phyloP scores from a whole-genome alignment of 2,113 vertebrate species.

The Leucopsar rothschildi region DNA sequence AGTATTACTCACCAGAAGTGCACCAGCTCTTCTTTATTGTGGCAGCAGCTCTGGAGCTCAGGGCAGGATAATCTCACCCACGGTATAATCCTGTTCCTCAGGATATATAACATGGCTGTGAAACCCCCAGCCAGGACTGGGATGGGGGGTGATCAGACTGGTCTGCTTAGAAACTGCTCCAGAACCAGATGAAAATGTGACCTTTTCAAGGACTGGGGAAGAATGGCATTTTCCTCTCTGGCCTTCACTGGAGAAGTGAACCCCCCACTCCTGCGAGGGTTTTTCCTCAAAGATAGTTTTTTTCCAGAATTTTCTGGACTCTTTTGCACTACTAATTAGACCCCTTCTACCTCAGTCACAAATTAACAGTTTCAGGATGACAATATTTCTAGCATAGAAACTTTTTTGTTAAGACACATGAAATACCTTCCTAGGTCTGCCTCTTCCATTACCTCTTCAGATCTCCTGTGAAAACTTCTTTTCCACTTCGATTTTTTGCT shows the following conservation, averaged over 20 bases:
- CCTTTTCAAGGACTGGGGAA: neutral
- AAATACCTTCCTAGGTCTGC: neutral
- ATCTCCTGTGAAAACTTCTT: neutral
- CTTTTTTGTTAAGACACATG: neutral
- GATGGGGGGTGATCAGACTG: fast-evolving
- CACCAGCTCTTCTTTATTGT: neutral
- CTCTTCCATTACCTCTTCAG: neutral
- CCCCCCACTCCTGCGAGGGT: too few relatives aligned
- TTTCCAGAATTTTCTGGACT: neutral
- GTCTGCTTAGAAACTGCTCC: neutral
- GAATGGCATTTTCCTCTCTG: neutral
- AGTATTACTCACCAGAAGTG: neutral
- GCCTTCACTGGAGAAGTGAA: neutral
- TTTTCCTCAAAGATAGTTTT: neutral
- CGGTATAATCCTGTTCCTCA: neutral
- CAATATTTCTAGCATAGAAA: neutral
- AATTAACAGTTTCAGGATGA: neutral
- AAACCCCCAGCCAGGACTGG: neutral
- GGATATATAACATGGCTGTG: neutral
- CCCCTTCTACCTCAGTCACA: neutral
- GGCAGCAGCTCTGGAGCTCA: neutral
- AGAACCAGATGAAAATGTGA: neutral
- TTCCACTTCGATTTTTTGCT: neutral
- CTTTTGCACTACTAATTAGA: neutral
- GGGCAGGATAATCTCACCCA: neutral